A percentile compares a stretch with the other conserved stretches of the same genome.
These are phyloP conservation scores for Thymallus thymallus DNA, from an alignment of 2,113 vertebrate species.

Conservation along the genomic window DNA sequence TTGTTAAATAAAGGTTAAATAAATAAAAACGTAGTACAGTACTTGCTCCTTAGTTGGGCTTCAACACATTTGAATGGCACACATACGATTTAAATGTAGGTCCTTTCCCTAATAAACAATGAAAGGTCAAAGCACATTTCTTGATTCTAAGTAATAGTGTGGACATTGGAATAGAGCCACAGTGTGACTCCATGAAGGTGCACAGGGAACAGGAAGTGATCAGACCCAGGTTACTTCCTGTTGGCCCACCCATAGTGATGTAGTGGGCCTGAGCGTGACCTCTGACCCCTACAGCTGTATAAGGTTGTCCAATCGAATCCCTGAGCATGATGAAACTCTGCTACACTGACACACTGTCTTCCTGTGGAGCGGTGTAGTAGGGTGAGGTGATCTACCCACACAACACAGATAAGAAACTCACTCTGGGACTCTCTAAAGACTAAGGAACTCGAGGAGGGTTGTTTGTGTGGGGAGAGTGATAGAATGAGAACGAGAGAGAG, in stretches of 20 bases:
- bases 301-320: slow-evolving; percentile 11
- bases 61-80: too few species aligned
- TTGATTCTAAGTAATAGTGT: not conserved
- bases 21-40: too few species aligned
- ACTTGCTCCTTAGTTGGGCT: too few species aligned
- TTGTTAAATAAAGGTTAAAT: too few species aligned
- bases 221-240: slow-evolving; percentile 26
- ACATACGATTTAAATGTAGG: too few species aligned
- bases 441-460: not conserved
- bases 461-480: not conserved
- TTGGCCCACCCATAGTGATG: slow-evolving; percentile 20
- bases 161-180: not conserved
- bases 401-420: slow-evolving; percentile 8
- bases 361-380: slow-evolving; percentile 20
- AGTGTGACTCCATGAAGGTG: not conserved
- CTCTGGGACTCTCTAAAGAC: not conserved
- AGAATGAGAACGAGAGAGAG: slow-evolving; percentile 8
- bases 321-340: slow-evolving; percentile 5
- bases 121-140: too few species aligned
- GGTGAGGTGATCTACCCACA: slow-evolving; percentile 12
- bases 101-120: too few species aligned
- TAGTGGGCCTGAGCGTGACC: slow-evolving; percentile 35
- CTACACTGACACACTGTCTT: slow-evolving; percentile 23
- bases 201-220: slow-evolving; percentile 6
- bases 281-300: slow-evolving; percentile 33